Conservation (phyloP, 2,113 vertebrate genomes). For the Equus quagga region DNA sequence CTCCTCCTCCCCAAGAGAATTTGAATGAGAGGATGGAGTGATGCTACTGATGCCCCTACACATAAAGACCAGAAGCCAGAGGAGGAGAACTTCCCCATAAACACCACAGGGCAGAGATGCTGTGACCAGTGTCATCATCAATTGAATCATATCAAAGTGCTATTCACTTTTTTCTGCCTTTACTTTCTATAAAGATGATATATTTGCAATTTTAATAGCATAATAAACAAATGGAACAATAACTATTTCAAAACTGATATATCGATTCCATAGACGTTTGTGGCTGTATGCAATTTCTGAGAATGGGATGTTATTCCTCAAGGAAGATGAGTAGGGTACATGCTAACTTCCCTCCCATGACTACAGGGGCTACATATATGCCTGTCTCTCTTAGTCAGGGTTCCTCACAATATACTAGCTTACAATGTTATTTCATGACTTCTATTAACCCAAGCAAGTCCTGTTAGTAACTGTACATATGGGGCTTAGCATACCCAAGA, state of each 20-base stretch:
- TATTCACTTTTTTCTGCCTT: background rate
- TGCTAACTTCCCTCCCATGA: background rate
- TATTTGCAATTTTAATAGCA: background rate
- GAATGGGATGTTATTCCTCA: background rate
- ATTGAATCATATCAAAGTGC: background rate
- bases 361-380: background rate
- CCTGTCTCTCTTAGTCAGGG: background rate
- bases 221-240: background rate
- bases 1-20: background rate
- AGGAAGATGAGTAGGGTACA: background rate
- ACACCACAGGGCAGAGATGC: background rate
- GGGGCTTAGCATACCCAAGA: background rate
- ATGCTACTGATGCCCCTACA: rapidly evolving
- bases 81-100: background rate
- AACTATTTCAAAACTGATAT: background rate
- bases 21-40: background rate
- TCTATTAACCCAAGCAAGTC: background rate
- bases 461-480: background rate
- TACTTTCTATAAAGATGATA: background rate
- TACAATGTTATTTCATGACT: background rate
- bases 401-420: background rate
- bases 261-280: background rate
- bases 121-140: background rate
- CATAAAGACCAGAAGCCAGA: background rate
- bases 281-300: background rate